These are phyloP conservation scores for Nycticorax nycticorax DNA, from an alignment of 2,113 vertebrate species.

Conservation along the genomic window DNA sequence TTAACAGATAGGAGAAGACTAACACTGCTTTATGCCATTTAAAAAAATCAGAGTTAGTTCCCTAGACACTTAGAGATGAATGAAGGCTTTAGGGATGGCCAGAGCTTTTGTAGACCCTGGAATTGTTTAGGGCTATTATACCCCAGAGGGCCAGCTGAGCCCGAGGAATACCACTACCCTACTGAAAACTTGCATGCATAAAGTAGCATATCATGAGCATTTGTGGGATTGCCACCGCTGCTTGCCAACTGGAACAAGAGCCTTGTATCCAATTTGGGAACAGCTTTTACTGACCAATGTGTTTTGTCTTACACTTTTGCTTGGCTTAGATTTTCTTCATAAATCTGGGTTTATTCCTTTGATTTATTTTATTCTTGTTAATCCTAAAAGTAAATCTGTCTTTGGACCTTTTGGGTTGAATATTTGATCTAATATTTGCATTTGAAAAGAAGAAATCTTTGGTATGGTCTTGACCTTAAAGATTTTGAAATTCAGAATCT, in stretches of 20 bases:
- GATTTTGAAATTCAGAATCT: conserved; percentile 62
- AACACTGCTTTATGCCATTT: neutral
- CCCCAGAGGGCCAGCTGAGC: neutral
- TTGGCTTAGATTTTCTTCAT: neutral
- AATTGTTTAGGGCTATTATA: neutral
- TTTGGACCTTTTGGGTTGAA: conserved; percentile 38
- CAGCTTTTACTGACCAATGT: neutral
- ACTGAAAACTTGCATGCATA: neutral
- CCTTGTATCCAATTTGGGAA: neutral
- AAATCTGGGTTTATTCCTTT: conserved; percentile 10
- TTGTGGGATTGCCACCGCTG: neutral
- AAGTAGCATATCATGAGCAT: neutral
- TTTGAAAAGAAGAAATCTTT: conserved; percentile 51
- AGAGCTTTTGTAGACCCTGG: neutral
- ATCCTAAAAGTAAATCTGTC: conserved; percentile 52
- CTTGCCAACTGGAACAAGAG: neutral
- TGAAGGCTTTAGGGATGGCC: neutral
- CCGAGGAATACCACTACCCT: neutral
- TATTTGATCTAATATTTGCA: conserved; percentile 57
- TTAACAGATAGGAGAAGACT: neutral
- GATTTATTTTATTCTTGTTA: conserved; percentile 52
- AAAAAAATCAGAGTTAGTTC: neutral
- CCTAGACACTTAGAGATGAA: neutral
- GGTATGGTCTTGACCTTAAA: conserved; percentile 64
- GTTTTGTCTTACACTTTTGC: conserved; percentile 30